These are phyloP conservation scores for Nannospalax galili DNA, from an alignment of 2,113 vertebrate species.

Conservation along the genomic window DNA sequence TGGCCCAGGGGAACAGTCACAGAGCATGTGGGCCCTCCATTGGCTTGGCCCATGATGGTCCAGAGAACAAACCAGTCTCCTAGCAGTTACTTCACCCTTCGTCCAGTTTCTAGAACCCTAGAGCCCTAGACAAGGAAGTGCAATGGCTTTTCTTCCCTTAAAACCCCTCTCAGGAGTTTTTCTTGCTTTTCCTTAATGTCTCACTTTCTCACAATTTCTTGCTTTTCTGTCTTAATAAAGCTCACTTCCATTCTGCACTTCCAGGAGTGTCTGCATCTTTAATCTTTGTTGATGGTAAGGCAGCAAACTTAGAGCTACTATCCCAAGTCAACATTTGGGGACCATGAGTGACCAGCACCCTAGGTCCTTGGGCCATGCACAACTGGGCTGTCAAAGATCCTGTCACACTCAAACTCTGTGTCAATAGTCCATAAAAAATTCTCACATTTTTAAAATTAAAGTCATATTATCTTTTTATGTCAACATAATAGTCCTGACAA, in stretches of 20 bases:
- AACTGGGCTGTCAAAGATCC: neutral
- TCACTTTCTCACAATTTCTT: neutral
- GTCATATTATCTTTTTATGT: neutral
- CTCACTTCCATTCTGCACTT: neutral
- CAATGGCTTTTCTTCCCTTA: neutral
- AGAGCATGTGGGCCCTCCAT: neutral
- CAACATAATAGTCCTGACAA: neutral
- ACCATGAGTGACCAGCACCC: neutral
- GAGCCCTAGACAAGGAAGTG: neutral
- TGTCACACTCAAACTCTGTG: neutral
- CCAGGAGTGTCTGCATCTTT: neutral
- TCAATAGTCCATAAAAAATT: neutral
- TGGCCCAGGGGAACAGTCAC: neutral
- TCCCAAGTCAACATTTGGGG: neutral
- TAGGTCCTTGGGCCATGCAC: neutral
- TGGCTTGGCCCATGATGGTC: neutral
- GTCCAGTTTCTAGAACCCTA: neutral
- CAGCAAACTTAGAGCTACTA: neutral
- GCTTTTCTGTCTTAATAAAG: neutral
- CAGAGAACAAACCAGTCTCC: neutral
- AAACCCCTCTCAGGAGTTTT: no score
- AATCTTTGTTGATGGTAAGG: neutral
- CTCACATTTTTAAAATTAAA: neutral
- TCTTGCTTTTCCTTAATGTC: neutral
- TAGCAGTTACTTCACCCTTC: neutral